Base-by-base conservation (phyloP, 1,140 invertebrate genomes). In the Paraescarpia echinospica region DNA sequence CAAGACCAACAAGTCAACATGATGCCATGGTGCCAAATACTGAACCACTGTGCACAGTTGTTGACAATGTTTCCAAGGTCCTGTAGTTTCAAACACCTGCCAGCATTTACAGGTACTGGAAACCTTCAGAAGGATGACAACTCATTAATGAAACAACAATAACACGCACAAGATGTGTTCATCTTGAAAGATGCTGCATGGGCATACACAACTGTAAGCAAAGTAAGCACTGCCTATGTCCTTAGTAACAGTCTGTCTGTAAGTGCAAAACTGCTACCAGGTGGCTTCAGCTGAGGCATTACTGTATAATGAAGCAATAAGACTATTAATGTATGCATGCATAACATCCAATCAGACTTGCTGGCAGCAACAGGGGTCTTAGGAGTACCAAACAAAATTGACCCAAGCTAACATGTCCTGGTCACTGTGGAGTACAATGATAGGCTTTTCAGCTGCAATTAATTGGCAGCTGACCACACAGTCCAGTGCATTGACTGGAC, bases 351-450 rank as follows among this genome's bases (percentile, higher is more conserved):
- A 77, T 77, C 18, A 77, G 59, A 18, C 14, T 77, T 2, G 59
- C 59, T 77, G 59, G 59, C 59, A 77, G 59, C 59, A 77, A 18
- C 59, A 77, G 59, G 59, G 59, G 59, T 12, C 59, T 77, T 77
- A 77, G 4, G 18, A 77, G 59, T 18, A 77, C 59, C 59, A 77
- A 77, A 77, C 59, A 77, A 77, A 77, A 77, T 18, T 77, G 59
- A 77, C 59, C 59, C 59, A 77, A 77, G 59, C 59, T 77, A 77
- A 77, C 59, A 77, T 77, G 59, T 77, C 59, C 59, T 77, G 59
- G 59, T 77, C 59, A 77, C 59, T 77, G 27, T 31, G 4, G 59
- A 77, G 59, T 14, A 77, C 59, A 77, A 77, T 27, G 27, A 2
- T 14, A 77, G 59, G 59, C 59, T 77, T 77, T 77, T 77, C 59